phyloP scores from a whole-genome alignment of 2,888 invertebrate genomes.

The Apotomis capreana region DNA sequence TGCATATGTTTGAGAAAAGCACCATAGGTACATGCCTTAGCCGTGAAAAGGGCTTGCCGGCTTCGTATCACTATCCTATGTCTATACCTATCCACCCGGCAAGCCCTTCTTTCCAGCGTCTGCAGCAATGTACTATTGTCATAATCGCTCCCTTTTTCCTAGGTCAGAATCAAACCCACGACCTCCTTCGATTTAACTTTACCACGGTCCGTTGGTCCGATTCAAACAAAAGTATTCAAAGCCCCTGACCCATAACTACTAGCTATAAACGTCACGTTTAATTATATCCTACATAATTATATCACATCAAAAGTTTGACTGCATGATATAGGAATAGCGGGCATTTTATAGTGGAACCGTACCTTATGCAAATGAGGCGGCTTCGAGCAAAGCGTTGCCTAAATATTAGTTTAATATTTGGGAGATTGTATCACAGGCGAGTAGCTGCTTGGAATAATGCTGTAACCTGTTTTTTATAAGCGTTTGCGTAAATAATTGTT shows the following conservation, averaged over 20 bases:
- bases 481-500: not conserved
- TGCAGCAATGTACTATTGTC: no score
- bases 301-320: conserved; percentile 27
- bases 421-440: conserved; percentile 72
- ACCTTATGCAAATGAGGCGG: conserved; percentile 82
- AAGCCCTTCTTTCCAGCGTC: no score
- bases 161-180: not conserved
- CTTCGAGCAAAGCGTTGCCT: conserved; percentile 81
- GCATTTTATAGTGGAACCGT: conserved; percentile 55
- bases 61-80: no score
- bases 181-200: not conserved
- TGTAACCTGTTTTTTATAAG: conserved; percentile 55
- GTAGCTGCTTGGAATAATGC: conserved; percentile 54
- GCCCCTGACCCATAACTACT: conserved; percentile 27
- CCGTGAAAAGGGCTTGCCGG: no score
- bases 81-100: no score
- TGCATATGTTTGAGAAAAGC: no score
- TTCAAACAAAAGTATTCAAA: not conserved
- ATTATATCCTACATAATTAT: conserved; percentile 34
- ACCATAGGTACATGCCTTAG: no score
- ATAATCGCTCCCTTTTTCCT: no score
- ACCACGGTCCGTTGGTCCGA: not conserved
- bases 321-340: conserved; percentile 19
- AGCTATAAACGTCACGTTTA: conserved; percentile 32
- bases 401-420: conserved; percentile 84